Base-by-base conservation (phyloP, 2,888 invertebrate genomes). In the Macaria notata region DNA sequence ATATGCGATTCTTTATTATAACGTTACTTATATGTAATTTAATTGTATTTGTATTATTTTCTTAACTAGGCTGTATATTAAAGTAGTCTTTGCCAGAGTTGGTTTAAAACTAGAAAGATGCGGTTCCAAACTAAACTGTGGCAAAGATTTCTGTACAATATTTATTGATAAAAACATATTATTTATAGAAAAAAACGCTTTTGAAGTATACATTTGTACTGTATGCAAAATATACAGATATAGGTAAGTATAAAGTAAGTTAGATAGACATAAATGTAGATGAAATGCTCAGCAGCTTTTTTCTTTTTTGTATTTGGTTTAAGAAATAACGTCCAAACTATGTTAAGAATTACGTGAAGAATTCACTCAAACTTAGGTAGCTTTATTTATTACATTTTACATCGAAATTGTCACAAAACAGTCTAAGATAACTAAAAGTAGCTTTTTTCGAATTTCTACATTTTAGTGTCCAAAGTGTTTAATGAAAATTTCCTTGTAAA, bases 201-300 rank as follows among this genome's bases (percentile, higher is more conserved):
- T 83, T 66, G 70, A 74, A 80, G 83, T 84, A 86, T 85, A 86
- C 86, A 84, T 79, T 76, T 81, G 78, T 83, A 83, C 71, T 78
- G 82, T 83, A 84, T 79, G 78, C 80, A 73, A 75, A 76, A 75
- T 78, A 76, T 71, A 68, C 66, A 63, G 59, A 75, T 69, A 74
- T 73, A 54, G 68, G 69, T 81, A 82, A 81, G 80, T 74, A 71
- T 79, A 83, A 78, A 72, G 63, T 71, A 75, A 82, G 75, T 74
- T 87, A 88, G 88, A 88, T 88, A 88, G 86, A 79, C 64, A 75
- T 85, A 77, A 86, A 85, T 85, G 77, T 87, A 87, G 86, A 76
- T 63, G 68, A 76, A 81, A 77, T 84, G 87, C 88, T 84, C 85
- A 86, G 84, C 80, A 75, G 59, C 30, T 75, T 70, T 68, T 74